Evolutionary conservation across 2,113 vertebrate species (phyloP), one percentile per base, ranked within the genome.

Genomic region (Sphyrna mokarran): DNA sequence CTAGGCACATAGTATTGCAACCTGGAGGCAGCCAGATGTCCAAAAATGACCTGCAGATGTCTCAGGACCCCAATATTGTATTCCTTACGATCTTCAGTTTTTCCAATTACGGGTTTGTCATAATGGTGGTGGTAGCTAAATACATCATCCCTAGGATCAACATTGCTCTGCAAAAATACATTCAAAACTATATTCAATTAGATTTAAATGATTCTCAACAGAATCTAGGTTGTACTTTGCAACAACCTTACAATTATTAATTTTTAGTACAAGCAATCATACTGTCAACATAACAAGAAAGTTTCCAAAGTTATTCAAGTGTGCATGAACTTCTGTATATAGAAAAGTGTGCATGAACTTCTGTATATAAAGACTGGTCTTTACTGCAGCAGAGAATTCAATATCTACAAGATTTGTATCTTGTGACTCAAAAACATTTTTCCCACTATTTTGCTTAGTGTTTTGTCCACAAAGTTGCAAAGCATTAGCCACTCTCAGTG

Each of bases 21-120:
- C 95, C 98, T 98, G 96, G 99, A 99, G 96, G 99, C 98, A 96
- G 99, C 99, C 97, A 99, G 97, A 96, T 99, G 99, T 86, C 99
- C 99, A 97, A 99, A 99, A 96, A 99, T 99, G 96, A 99, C 99
- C 96, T 99, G 99, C 91, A 99, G 98, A 97, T 99, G 99, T 94
- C 99, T 98, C 94, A 99, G 97, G 95, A 99, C 99, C n/a, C 99
- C 99, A 72, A 99, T 99, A 97, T 99, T 99, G 97, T 99, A 99
- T 96, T 99, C 99, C 96, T 99, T 99, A 96, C 99, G 98, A 96
- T 99, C 99, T 97, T 99, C 99, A 22, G 99, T 99, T 97, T 99
- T 99, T 97, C 98, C 98, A 96, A 98, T 96, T 37, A 98, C 98
- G 96, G 99, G 98, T 97, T 99, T 99, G 97, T 99, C 99, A 97